These are phyloP conservation scores for Pseudochaenichthys georgianus DNA, from an alignment of 2,797 vertebrate genomes.

Conservation along the genomic window DNA sequence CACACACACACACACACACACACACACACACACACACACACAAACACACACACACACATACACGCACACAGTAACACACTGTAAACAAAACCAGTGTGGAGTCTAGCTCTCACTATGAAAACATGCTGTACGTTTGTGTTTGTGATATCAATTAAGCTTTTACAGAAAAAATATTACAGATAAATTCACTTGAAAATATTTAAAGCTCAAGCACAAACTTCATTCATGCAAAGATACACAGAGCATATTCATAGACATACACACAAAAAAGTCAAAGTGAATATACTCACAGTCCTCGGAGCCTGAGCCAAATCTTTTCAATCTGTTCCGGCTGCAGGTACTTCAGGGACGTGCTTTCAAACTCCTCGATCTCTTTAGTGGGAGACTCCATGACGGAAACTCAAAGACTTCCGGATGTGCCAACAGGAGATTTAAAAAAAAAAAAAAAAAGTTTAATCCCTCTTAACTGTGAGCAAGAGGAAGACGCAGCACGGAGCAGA, in stretches of 20 bases:
- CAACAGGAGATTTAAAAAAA: conserved; percentile 42
- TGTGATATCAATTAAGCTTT: not conserved
- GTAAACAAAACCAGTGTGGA: conserved; percentile 16
- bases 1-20: not conserved
- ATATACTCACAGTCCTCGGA: conserved; percentile 97
- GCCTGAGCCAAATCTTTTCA: conserved; percentile 99
- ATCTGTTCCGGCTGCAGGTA: conserved; percentile 98
- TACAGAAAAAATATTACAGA: not conserved
- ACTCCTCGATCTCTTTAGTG: conserved; percentile 99
- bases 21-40: conserved; percentile 2
- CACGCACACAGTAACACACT: not conserved
- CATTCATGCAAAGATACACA: not conserved
- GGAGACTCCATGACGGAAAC: conserved; percentile 93
- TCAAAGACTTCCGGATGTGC: conserved; percentile 44
- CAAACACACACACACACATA: conserved; percentile 10
- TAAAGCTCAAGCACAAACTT: not conserved
- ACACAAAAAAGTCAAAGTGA: conserved; percentile 59
- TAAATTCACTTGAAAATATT: not conserved
- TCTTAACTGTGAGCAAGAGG: conserved; percentile 45
- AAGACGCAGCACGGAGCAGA: conserved; percentile 28
- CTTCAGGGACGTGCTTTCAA: conserved; percentile 97
- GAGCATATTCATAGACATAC: conserved; percentile 12
- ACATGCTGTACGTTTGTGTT: not conserved
- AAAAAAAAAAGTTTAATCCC: conserved; percentile 77
- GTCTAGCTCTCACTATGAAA: conserved; percentile 11